A percentile compares a stretch with the other conserved stretches of the same genome.
These are phyloP conservation scores for Proales similis DNA, from an alignment of 1,140 invertebrate species.

Conservation along the genomic window DNA sequence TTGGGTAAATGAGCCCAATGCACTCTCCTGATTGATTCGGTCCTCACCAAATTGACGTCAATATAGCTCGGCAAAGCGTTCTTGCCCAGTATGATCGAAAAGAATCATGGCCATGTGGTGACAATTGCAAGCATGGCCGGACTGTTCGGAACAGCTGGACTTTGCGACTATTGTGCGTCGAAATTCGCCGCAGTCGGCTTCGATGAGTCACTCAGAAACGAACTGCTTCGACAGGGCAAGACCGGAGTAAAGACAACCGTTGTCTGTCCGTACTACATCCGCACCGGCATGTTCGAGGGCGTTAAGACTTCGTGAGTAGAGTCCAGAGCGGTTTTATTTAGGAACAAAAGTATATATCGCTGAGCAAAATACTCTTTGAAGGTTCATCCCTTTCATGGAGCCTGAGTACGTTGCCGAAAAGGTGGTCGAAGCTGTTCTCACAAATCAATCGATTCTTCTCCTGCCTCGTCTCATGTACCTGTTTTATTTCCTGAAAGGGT, in stretches of 20 bases:
- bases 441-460: conserved; percentile 68
- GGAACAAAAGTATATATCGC: background rate
- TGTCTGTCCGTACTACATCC: conserved; percentile 86
- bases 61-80: conserved; percentile 59
- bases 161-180: conserved; percentile 88
- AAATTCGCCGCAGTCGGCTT: conserved; percentile 89
- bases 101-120: conserved; percentile 82
- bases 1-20: conserved; percentile 51
- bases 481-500: conserved; percentile 55
- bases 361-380: background rate
- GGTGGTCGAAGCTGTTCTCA: conserved; percentile 70
- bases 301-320: conserved; percentile 63
- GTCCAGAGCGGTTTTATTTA: background rate
- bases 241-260: conserved; percentile 73
- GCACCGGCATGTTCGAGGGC: conserved; percentile 89
- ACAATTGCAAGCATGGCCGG: conserved; percentile 88
- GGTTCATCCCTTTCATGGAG: conserved; percentile 66
- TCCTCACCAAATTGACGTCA: background rate
- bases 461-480: conserved; percentile 68
- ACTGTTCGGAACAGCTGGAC: conserved; percentile 56
- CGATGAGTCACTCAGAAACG: conserved; percentile 60
- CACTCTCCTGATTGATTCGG: background rate
- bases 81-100: conserved; percentile 70
- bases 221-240: conserved; percentile 41
- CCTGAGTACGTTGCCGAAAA: conserved; percentile 76